Evolutionary conservation across 2,113 vertebrate genomes (phyloP), one percentile per base, ranked within the genome.

Genomic region (Raja brachyura): DNA sequence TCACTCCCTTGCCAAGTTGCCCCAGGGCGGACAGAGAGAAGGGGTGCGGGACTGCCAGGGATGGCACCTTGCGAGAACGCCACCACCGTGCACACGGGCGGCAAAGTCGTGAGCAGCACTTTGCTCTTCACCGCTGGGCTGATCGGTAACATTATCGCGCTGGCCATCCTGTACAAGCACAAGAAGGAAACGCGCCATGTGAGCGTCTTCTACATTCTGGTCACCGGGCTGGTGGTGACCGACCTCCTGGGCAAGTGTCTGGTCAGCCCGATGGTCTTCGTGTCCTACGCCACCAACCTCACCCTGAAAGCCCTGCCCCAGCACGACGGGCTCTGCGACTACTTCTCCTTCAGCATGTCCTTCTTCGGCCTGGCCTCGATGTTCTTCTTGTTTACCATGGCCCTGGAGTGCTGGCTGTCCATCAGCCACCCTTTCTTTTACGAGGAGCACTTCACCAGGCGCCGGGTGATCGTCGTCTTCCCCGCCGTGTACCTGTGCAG

Each of bases 351-450:
- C 94, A 56, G 95, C 93, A 97, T 97, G 97, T 95, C 95, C 0
- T 97, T 97, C 95, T 97, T 97, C 93, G 96, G 97, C 92, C 94
- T 97, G 33, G 96, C 96, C 73, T 96, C 97, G 16, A 96, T 95
- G 66, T 68, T 96, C 25, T 95, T 97, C 94, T 95, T 97, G 70
- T 94, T 97, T 25, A 96, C 96, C 93, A 97, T 97, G 97, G 97
- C 97, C 0, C 76, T 97, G 93, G 96, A 97, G 94, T 97, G 97
- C 18, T 97, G 96, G 95, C 95, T 97, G 0, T 97, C 96, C 0
- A 88, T 97, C 14, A 97, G 95, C 0, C 96, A 96, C 0, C 97
- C 97, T 0, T 97, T 97, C 16, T 96, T 97, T 94, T 97, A 97
- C 94, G 95, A 94, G 2, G 93, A 93, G 70, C 94, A 96, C 70